Evolutionary conservation across 2,113 vertebrate species (phyloP), one percentile per base, ranked within the genome.

Genomic region (Delphinapterus leucas): DNA sequence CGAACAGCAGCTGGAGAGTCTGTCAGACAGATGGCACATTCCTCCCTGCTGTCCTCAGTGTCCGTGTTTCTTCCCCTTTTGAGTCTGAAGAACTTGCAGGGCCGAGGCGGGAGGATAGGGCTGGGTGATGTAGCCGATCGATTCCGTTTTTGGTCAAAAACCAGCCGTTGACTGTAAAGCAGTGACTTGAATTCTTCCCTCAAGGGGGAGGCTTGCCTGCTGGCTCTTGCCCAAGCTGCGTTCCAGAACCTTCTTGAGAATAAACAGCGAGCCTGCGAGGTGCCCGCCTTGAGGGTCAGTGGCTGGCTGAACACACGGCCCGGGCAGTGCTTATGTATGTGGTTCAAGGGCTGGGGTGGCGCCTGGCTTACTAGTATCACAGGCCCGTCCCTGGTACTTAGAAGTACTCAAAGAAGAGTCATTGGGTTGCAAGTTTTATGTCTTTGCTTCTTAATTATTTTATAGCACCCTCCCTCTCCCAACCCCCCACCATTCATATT

Each of bases 131-230:
- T 8, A 3, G 84, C 92, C 1, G 0, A 38, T 38, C 26, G 41
- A 6, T 87, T 92, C 96, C 95, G 41, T 96, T 80, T 97, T 97
- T 97, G 95, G 95, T 94, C 70, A 95, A 76, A 90, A 94, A 41
- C 1, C 26, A 93, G 82, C 91, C 33, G 9, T 80, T 79, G 94
- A 67, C 95, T 90, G 0, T 61, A 44, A 60, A 49, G 92, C 68
- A 15, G 68, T 3, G 28, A 65, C 74, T 44, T 25, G 60, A 53
- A 71, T 95, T 53, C 77, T 80, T 93, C 65, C 86, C 94, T 83
- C 44, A 0, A 8, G 85, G 89, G 85, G 86, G 89, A 93, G 49
- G 63, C 65, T 13, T 17, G 80, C 90, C 93, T 44, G n/a, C 84
- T 97, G 93, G 95, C 74, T 47, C 38, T 14, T 2, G 41, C 80